Percentiles rank a stretch among this genome's conserved stretches.
phyloP scores from a whole-genome alignment of 2,888 invertebrate genomes.

The Hypercompe scribonia region DNA sequence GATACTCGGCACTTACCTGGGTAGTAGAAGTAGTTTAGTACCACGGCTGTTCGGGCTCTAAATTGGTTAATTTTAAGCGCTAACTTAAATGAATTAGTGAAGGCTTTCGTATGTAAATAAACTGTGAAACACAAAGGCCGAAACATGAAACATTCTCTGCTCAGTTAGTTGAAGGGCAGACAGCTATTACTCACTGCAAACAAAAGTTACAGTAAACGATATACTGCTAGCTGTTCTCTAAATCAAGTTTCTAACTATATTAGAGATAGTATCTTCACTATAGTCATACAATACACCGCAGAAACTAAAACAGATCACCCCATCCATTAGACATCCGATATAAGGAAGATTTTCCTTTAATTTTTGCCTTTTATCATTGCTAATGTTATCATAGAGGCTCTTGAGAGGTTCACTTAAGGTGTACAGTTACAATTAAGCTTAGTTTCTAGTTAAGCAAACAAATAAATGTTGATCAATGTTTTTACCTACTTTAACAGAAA shows the following conservation, averaged over 20 bases:
- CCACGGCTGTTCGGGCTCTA: neutral
- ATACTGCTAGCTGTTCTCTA: neutral
- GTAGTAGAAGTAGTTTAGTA: too few species aligned
- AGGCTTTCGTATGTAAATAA: neutral
- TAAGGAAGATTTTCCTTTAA: slow-evolving; percentile 40
- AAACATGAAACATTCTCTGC: neutral
- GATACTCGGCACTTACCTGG: too few species aligned
- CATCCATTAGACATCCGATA: slow-evolving; percentile 72
- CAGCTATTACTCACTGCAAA: neutral
- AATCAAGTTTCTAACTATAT: neutral
- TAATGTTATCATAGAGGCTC: slow-evolving; percentile 45
- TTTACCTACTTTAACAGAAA: neutral
- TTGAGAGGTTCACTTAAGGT: slow-evolving; percentile 68
- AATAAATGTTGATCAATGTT: neutral
- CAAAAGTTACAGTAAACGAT: neutral
- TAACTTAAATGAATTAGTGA: neutral
- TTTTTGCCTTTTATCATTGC: slow-evolving; percentile 53
- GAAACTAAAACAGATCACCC: slow-evolving; percentile 48
- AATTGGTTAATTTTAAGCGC: neutral
- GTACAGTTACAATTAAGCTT: slow-evolving; percentile 56
- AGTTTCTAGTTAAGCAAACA: slow-evolving; percentile 30
- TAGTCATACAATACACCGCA: slow-evolving; percentile 16
- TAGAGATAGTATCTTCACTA: neutral
- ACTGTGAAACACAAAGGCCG: neutral
- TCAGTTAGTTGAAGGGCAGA: neutral